These are phyloP conservation scores for Dolomedes plantarius DNA, from an alignment of 2,888 invertebrate genomes.

Conservation along the genomic window DNA sequence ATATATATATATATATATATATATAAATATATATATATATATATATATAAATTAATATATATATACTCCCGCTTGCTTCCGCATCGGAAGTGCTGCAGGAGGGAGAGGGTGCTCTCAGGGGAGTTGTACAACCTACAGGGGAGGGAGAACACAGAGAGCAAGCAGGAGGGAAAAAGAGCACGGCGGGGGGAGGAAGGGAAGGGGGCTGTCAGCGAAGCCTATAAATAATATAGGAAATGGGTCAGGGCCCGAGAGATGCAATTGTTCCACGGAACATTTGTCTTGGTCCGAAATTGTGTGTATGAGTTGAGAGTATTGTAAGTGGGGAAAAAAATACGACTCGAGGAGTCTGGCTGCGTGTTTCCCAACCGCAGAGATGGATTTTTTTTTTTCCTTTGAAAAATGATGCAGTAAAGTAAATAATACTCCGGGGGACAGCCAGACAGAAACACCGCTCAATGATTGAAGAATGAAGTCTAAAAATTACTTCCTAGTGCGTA, in stretches of 20 bases:
- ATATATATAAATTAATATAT: no score
- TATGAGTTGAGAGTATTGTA: background rate
- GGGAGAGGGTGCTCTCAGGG: background rate
- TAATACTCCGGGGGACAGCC: background rate
- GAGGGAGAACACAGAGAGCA: no score
- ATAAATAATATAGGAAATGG: conserved; percentile 15
- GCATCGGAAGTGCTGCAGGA: background rate
- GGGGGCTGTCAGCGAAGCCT: background rate
- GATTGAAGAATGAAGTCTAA: no score
- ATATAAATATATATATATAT: no score
- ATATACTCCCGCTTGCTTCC: background rate
- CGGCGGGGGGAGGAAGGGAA: background rate
- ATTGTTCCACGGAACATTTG: conserved; percentile 10
- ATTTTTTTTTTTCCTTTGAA: background rate
- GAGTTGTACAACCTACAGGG: background rate
- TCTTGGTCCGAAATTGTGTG: background rate
- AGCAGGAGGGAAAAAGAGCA: no score
- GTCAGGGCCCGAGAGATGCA: background rate
- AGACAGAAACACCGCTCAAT: no score
- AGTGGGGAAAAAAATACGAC: background rate
- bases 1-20: no score
- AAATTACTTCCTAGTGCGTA: no score
- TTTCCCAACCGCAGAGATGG: background rate
- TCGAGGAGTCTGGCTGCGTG: background rate
- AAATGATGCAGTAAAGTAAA: background rate